Evolutionary conservation across 2,797 vertebrate species (phyloP).

Genomic region (Chlorospingus flavigularis): DNA sequence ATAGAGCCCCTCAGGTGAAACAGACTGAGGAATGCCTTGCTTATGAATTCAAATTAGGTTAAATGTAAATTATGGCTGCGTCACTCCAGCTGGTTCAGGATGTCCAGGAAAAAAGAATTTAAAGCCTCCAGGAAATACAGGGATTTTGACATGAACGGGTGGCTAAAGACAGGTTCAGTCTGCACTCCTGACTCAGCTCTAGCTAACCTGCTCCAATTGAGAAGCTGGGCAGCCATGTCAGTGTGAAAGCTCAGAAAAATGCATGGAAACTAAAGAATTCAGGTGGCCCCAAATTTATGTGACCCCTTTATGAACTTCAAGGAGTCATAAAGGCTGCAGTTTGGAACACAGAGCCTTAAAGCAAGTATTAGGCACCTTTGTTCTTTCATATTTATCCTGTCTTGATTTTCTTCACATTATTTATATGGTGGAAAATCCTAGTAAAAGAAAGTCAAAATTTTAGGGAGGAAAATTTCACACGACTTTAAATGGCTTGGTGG

Average conservation of each 20-base stretch:
- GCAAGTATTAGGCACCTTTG: neutral
- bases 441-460: neutral
- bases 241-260: neutral
- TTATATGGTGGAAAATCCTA: neutral
- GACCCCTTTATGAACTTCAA: neutral
- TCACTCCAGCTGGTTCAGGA: neutral
- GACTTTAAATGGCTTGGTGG: neutral
- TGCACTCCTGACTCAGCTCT: neutral
- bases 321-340: neutral
- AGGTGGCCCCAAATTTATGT: neutral
- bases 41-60: constrained; percentile 11
- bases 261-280: neutral
- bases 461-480: neutral
- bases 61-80: neutral
- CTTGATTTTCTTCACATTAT: neutral
- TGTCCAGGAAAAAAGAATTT: neutral
- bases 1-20: constrained; percentile 46
- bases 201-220: neutral
- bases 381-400: neutral
- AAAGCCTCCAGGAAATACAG: neutral
- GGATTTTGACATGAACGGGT: neutral
- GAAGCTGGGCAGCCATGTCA: neutral
- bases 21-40: constrained; percentile 34
- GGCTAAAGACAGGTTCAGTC: neutral
- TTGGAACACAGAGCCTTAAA: neutral